Evolutionary conservation across 2,797 vertebrate genomes (phyloP).

Genomic region (Synanceia verrucosa): DNA sequence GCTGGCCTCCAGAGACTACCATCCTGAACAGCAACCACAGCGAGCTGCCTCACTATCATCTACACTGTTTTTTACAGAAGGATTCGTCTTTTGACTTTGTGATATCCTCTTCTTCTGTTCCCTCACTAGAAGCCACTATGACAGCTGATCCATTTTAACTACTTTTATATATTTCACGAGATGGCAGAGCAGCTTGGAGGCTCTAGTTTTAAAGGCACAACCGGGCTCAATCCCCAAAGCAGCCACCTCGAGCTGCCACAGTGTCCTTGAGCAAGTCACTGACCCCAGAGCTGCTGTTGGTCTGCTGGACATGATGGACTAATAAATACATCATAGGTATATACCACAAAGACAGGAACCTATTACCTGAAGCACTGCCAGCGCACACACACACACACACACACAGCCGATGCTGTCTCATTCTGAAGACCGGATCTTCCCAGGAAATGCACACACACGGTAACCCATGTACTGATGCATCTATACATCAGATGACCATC

Average conservation of each 20-base stretch:
- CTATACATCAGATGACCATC: conserved; percentile 16
- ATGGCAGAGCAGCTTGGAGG: conserved; percentile 15
- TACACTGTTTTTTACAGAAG: not conserved
- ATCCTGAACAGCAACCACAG: not conserved
- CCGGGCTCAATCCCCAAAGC: not conserved
- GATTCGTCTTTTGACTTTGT: not conserved
- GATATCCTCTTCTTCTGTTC: not conserved
- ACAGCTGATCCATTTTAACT: not conserved
- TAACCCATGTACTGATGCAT: conserved; percentile 27
- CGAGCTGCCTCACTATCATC: not conserved
- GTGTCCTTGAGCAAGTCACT: conserved; percentile 54
- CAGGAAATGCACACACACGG: conserved; percentile 19
- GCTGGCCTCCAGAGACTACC: not conserved
- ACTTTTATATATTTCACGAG: conserved; percentile 20
- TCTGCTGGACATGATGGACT: not conserved
- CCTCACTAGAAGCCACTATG: not conserved
- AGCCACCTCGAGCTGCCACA: conserved; percentile 7
- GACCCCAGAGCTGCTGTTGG: not conserved
- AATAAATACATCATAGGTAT: not conserved
- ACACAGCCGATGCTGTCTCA: not conserved
- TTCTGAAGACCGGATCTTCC: too few species aligned
- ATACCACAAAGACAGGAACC: not conserved
- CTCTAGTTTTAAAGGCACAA: not conserved
- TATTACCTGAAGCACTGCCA: conserved; percentile 16
- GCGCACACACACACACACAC: not conserved